phyloP scores from a whole-genome alignment of 2,113 vertebrate species.

The Cheirogaleus medius region DNA sequence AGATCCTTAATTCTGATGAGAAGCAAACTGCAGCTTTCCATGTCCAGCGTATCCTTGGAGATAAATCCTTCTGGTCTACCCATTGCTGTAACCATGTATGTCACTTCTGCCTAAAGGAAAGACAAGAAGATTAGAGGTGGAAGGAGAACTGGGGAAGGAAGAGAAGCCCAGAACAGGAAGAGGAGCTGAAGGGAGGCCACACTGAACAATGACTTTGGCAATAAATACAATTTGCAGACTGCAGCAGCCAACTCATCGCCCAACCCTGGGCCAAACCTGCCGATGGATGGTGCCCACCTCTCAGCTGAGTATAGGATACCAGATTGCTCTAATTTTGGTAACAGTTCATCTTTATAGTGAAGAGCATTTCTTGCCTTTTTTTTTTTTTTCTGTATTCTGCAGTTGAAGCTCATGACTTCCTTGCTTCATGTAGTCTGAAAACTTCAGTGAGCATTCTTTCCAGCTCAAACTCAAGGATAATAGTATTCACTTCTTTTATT shows the following conservation, averaged over 20 bases:
- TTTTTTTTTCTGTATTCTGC: background rate
- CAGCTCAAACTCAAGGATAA: background rate
- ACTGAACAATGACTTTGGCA: background rate
- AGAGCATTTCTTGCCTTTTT: background rate
- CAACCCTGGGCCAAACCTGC: background rate
- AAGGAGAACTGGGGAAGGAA: background rate
- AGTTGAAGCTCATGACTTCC: background rate
- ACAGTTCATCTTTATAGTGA: background rate
- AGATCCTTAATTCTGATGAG: background rate
- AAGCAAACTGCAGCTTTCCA: background rate
- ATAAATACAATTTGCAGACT: background rate
- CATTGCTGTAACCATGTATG: background rate
- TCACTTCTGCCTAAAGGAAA: background rate
- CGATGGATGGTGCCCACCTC: too few species aligned
- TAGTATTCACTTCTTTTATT: background rate
- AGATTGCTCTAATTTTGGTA: background rate
- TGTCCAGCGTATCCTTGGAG: background rate
- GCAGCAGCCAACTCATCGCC: rapidly evolving
- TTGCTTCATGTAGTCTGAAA: background rate
- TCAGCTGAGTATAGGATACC: background rate
- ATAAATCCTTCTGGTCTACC: background rate
- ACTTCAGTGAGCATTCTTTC: background rate
- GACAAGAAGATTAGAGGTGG: background rate
- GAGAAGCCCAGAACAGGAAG: background rate
- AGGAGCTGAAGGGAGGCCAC: background rate